Evolutionary conservation across 2,797 vertebrate genomes (phyloP).

Genomic region (Sarcophilus harrisii): DNA sequence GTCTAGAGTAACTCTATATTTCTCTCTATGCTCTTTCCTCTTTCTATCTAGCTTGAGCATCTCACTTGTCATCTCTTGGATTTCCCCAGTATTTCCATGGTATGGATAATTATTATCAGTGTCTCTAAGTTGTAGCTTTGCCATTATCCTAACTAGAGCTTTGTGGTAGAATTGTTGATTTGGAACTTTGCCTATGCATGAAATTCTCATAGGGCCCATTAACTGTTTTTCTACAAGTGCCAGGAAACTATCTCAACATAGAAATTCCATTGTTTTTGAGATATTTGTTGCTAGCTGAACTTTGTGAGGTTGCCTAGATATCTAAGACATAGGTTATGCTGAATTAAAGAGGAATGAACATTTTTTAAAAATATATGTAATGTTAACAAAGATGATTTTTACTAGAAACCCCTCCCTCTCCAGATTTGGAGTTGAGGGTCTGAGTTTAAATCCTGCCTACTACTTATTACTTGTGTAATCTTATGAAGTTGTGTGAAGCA

Average conservation of each 20-base stretch:
- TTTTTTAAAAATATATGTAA: slow-evolving; percentile 7
- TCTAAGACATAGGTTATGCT: not conserved
- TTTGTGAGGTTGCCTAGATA: slow-evolving; percentile 33
- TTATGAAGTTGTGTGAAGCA: not conserved
- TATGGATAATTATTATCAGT: not conserved
- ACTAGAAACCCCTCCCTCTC: not conserved
- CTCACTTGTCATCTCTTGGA: not conserved
- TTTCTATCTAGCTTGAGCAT: not conserved
- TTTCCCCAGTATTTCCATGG: not conserved
- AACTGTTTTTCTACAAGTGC: slow-evolving; percentile 31
- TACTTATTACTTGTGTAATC: not conserved
- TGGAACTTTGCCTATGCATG: slow-evolving; percentile 42
- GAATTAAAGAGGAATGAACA: not conserved
- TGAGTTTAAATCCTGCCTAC: not conserved
- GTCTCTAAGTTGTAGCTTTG: not conserved
- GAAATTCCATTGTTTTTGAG: slow-evolving; percentile 55
- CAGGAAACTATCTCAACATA: slow-evolving; percentile 17
- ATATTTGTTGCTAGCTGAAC: not conserved
- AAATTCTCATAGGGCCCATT: slow-evolving; percentile 57
- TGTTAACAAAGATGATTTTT: not conserved
- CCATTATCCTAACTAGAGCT: not conserved
- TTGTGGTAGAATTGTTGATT: not conserved
- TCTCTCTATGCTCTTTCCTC: not conserved
- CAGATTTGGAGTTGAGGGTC: not conserved
- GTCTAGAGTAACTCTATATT: not conserved